Base-by-base conservation (phyloP, 2,797 vertebrate genomes). In the Cuculus canorus region DNA sequence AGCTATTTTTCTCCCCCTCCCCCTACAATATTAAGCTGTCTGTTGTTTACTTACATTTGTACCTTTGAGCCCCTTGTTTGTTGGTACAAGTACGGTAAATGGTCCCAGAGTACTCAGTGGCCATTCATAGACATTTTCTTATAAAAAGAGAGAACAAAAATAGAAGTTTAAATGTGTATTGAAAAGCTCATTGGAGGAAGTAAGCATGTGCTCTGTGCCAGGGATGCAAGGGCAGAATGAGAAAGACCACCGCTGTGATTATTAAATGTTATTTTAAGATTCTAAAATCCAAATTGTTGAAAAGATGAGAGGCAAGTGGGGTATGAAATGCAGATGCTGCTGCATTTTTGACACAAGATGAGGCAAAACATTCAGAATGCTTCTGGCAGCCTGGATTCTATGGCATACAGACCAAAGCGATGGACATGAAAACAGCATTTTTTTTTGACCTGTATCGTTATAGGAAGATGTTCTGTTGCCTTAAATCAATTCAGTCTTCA, bases 11-110 rank as follows among this genome's bases (percentile, higher is more conserved):
- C 43, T 45, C 43, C 43, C 43, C 15, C 43, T 17, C 22, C 10
- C 24, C 16, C 28, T 19, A 5, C 4, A 6, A 0, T 54, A 28
- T 23, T 43, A 72, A 87, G 8, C 13, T 48, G 17, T 43, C 12
- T 72, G 22, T 59, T 82, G 4, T 43, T 83, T 90, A 98, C 98
- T 98, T 96, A 99, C 99, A 60, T 97, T 87, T 35, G 81, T 91
- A 86, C 96, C 97, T 96, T 96, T 98, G 92, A 99, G 98, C 28
- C 98, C 99, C 71, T 97, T 98, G 96, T 99, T 98, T 96, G 98
- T 98, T 0, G 99, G 98, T 76, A 99, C 97, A 27, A 99, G 98
- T 50, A 99, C 30, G 0, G 99, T 99, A 97, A 99, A 99, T 1
- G 99, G 99, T 93, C 99, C 99, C 89, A 99, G 92, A 50, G 97